Conservation (phyloP, 1,140 invertebrate species). For the Scaptomyza graminum region DNA sequence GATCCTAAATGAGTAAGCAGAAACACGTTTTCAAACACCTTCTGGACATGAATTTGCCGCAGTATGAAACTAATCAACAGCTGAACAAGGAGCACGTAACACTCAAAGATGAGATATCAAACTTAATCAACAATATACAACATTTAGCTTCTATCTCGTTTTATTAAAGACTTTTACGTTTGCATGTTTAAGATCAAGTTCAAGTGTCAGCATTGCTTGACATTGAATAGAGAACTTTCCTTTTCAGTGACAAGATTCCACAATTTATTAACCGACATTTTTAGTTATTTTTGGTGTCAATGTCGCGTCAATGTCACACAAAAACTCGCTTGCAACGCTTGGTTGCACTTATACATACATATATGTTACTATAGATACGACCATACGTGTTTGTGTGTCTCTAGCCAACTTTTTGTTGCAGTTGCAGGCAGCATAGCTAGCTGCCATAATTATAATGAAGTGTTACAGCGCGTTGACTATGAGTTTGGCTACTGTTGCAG, state of each 20-base stretch:
- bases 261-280: constrained; percentile 64
- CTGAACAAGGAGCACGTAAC: too few species aligned
- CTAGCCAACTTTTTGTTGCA: constrained; percentile 17
- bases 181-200: constrained; percentile 16
- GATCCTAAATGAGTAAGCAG: neutral
- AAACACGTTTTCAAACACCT: constrained; percentile 2
- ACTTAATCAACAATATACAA: too few species aligned
- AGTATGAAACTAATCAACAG: neutral
- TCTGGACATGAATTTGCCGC: neutral
- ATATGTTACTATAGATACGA: constrained; percentile 7
- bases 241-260: constrained; percentile 37
- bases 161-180: neutral
- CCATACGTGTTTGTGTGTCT: constrained; percentile 20
- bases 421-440: constrained; percentile 38
- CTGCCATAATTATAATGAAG: constrained; percentile 80
- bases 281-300: constrained; percentile 62
- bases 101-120: too few species aligned
- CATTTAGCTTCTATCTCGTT: too few species aligned
- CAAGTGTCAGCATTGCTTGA: constrained; percentile 44
- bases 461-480: constrained; percentile 62
- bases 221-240: constrained; percentile 43
- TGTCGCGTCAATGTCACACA: constrained; percentile 73
- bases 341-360: constrained; percentile 14
- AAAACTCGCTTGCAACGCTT: constrained; percentile 41
- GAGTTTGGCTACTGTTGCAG: constrained; percentile 50